Conservation (phyloP, 2,888 invertebrate genomes). For the Neocrepidodera transversa region DNA sequence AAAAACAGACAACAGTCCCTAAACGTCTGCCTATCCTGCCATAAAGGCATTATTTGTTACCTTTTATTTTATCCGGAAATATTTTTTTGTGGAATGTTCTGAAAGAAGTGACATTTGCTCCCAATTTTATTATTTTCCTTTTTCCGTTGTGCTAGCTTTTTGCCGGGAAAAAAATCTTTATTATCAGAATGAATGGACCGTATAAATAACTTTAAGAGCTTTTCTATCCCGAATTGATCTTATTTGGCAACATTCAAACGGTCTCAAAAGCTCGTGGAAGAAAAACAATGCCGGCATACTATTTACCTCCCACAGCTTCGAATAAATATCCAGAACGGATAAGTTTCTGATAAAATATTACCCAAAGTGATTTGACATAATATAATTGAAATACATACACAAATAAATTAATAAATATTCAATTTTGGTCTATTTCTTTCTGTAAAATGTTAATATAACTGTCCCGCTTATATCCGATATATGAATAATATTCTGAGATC, state of each 20-base stretch:
- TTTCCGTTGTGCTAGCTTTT: conserved; percentile 13
- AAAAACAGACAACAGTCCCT: too few species aligned
- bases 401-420: too few species aligned
- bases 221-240: conserved; percentile 30
- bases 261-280: not conserved
- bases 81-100: conserved; percentile 2
- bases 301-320: conserved; percentile 25
- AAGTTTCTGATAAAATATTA: too few species aligned
- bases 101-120: conserved; percentile 11
- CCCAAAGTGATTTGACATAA: too few species aligned
- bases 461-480: not conserved
- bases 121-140: conserved; percentile 19
- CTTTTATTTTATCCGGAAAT: too few species aligned
- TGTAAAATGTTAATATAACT: too few species aligned
- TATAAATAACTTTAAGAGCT: conserved; percentile 32
- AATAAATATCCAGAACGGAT: too few species aligned
- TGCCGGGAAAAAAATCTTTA: conserved; percentile 21
- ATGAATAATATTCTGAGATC: conserved; percentile 31
- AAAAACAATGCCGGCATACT: not conserved
- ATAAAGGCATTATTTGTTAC: too few species aligned
- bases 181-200: conserved; percentile 26
- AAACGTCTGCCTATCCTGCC: too few species aligned
- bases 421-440: too few species aligned
- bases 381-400: too few species aligned
- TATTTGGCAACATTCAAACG: conserved; percentile 29